These are phyloP conservation scores for Onychomys arenicola DNA, from an alignment of 2,797 vertebrate species.

Conservation along the genomic window DNA sequence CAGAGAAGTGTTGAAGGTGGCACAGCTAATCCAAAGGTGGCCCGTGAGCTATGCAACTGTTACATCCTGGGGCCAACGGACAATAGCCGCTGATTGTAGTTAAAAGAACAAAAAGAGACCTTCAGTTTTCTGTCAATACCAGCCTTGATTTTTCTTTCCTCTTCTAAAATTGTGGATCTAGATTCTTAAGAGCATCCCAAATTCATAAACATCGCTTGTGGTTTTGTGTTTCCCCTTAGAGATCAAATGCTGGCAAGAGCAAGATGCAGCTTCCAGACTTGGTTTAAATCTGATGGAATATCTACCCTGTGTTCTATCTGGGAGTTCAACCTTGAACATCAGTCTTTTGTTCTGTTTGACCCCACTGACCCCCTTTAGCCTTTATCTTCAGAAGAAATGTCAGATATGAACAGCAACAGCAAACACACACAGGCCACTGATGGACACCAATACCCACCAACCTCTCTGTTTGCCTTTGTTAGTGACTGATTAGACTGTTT, in stretches of 20 bases:
- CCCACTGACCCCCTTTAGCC: conserved; percentile 22
- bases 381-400: not conserved
- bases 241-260: conserved; percentile 72
- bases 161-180: conserved; percentile 72
- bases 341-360: conserved; percentile 64
- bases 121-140: conserved; percentile 77
- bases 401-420: conserved; percentile 44
- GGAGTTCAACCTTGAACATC: conserved; percentile 43
- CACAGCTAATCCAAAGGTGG: conserved; percentile 80
- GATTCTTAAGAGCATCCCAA: conserved; percentile 78
- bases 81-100: conserved; percentile 72
- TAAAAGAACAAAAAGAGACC: conserved; percentile 73
- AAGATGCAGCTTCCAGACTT: conserved; percentile 53
- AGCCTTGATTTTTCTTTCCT: conserved; percentile 42
- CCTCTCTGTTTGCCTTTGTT: conserved; percentile 58
- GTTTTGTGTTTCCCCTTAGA: conserved; percentile 75
- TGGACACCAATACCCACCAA: conserved; percentile 54
- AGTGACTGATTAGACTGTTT: conserved; percentile 64
- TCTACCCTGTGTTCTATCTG: not conserved
- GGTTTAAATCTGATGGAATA: not conserved
- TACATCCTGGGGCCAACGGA: conserved; percentile 71
- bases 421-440: not conserved
- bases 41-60: conserved; percentile 79
- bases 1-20: conserved; percentile 83
- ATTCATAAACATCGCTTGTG: conserved; percentile 78